Conservation (phyloP, 2,888 invertebrate species). For the Drosophila emarginata region DNA sequence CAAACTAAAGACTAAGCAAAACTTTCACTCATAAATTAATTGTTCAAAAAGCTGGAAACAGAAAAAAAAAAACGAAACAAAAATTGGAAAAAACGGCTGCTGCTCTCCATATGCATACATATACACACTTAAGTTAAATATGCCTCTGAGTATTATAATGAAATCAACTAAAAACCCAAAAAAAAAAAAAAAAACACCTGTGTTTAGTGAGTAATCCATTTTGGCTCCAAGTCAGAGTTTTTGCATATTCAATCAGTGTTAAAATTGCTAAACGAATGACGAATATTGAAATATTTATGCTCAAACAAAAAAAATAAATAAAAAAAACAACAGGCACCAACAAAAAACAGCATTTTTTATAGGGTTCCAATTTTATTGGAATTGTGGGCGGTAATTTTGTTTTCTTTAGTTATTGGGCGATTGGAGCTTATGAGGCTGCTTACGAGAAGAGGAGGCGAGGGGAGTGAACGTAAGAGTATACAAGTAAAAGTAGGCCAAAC, state of each 20-base stretch:
- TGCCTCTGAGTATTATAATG: conserved; percentile 2
- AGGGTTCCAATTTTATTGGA: background rate
- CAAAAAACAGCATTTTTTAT: background rate
- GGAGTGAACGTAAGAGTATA: background rate
- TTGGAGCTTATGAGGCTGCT: background rate
- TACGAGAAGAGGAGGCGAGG: background rate
- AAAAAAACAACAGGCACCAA: background rate
- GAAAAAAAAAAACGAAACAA: background rate
- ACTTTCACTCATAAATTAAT: conserved; percentile 77
- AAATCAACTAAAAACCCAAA: conserved; percentile 3
- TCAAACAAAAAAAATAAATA: background rate
- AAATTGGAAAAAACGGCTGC: background rate
- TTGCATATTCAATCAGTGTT: conserved; percentile 7
- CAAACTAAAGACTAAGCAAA: conserved; percentile 30
- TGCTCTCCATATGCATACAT: conserved; percentile 13
- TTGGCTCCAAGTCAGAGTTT: background rate
- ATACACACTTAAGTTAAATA: conserved; percentile 16
- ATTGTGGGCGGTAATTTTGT: conserved; percentile 2
- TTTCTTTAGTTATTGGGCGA: background rate
- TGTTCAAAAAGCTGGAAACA: conserved; percentile 34
- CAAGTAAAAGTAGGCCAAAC: conserved; percentile 4
- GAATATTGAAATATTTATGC: conserved; percentile 12
- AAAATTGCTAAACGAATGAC: background rate
- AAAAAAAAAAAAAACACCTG: background rate
- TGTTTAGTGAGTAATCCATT: background rate